Conservation (phyloP, 2,888 invertebrate species). For the Julus scandinavius region DNA sequence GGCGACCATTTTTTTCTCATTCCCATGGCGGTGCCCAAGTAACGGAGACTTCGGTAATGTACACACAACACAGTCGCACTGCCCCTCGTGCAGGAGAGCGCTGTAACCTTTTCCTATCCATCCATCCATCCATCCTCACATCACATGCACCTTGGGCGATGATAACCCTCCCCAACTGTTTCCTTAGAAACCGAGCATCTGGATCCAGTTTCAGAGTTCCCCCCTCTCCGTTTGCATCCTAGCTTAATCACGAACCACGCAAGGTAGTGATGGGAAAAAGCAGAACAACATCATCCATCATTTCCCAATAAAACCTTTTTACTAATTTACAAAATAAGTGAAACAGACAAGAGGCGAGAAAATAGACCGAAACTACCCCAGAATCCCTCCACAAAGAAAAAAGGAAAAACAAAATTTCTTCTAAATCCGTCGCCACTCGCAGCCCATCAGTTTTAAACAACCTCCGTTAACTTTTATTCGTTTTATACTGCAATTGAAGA, state of each 20-base stretch:
- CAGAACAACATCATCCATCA: conserved; percentile 17
- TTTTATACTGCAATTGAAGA: background rate
- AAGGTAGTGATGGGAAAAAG: conserved; percentile 7
- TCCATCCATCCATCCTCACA: conserved; percentile 30
- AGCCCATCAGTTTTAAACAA: background rate
- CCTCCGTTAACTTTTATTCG: background rate
- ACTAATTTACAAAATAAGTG: conserved; percentile 19
- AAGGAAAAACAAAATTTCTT: background rate
- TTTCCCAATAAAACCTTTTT: conserved; percentile 34
- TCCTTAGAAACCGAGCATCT: conserved; percentile 35
- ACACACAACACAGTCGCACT: background rate
- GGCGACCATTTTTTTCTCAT: background rate
- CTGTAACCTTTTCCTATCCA: background rate
- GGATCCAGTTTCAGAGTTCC: background rate
- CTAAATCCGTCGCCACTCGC: background rate
- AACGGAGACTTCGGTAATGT: background rate
- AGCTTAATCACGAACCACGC: background rate
- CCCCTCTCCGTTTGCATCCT: background rate
- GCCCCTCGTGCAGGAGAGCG: background rate
- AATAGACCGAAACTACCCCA: background rate
- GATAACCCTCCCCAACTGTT: conserved; percentile 39
- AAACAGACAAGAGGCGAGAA: conserved; percentile 2
- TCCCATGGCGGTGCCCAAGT: background rate
- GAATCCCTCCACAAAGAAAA: background rate
- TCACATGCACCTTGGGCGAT: conserved; percentile 22